Conservation (phyloP, 2,113 vertebrate species). For the Atractosteus spatula region DNA sequence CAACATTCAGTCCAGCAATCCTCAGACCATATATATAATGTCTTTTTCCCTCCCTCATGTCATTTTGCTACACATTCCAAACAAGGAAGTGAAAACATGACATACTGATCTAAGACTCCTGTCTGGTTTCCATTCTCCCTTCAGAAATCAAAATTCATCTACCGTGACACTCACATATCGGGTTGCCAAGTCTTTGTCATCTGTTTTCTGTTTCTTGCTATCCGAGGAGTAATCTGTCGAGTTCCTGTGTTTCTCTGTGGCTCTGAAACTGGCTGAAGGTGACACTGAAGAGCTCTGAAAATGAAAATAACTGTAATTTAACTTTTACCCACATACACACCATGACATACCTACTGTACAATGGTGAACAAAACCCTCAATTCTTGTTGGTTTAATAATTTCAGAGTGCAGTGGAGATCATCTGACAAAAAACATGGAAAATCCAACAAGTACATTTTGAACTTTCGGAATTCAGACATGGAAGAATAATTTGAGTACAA, state of each 20-base stretch:
- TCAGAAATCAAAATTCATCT: neutral
- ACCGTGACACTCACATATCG: slow-evolving; percentile 77
- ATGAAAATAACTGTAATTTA: slow-evolving; percentile 15
- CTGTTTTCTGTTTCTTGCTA: slow-evolving; percentile 94
- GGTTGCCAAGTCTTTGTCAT: slow-evolving; percentile 85
- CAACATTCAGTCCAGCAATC: neutral
- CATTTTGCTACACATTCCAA: neutral
- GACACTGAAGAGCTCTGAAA: slow-evolving; percentile 90
- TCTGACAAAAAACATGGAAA: too few relatives aligned
- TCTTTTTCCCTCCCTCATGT: neutral
- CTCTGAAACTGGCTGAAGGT: slow-evolving; percentile 89
- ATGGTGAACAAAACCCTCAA: too few relatives aligned
- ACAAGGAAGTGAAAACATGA: neutral
- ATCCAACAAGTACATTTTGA: too few relatives aligned
- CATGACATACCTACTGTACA: too few relatives aligned
- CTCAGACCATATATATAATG: neutral
- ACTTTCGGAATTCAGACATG: too few relatives aligned
- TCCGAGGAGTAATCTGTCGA: slow-evolving; percentile 89
- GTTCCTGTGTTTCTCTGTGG: slow-evolving; percentile 88
- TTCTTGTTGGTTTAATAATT: too few relatives aligned
- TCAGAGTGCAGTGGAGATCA: too few relatives aligned
- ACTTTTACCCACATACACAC: slow-evolving; percentile 1
- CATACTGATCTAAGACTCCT: neutral
- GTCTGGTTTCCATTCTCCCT: neutral
- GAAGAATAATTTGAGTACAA: too few relatives aligned